phyloP scores from a whole-genome alignment of 2,113 vertebrate species.

The Muntiacus muntjak region DNA sequence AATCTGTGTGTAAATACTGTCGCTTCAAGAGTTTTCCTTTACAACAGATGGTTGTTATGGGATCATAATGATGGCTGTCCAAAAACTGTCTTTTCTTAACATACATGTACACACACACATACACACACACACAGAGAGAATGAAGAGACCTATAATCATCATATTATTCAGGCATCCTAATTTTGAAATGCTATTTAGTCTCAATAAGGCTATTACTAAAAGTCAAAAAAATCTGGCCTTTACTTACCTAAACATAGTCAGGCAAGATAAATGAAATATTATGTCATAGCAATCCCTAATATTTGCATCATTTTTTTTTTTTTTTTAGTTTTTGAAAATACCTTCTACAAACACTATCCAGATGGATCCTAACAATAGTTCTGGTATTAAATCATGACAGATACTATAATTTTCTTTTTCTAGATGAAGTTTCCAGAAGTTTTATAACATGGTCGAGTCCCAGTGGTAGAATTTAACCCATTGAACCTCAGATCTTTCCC shows the following conservation, averaged over 20 bases:
- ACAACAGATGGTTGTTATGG: background rate
- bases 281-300: background rate
- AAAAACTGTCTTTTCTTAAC: background rate
- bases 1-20: background rate
- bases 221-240: background rate
- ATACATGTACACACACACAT: background rate
- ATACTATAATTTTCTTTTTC: conserved; percentile 6
- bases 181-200: background rate
- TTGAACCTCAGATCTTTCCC: background rate
- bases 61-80: background rate
- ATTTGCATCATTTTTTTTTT: background rate
- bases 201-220: background rate
- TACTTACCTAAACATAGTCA: background rate
- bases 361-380: background rate
- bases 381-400: background rate
- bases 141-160: background rate
- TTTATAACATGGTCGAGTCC: background rate
- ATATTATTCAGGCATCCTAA: background rate
- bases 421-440: background rate
- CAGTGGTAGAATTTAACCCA: background rate
- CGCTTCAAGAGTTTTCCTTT: background rate
- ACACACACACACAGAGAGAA: background rate
- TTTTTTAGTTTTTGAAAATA: background rate
- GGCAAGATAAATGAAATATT: background rate
- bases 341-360: conserved; percentile 16